Evolutionary conservation across 2,888 invertebrate species (phyloP).

Genomic region (Syritta pipiens): DNA sequence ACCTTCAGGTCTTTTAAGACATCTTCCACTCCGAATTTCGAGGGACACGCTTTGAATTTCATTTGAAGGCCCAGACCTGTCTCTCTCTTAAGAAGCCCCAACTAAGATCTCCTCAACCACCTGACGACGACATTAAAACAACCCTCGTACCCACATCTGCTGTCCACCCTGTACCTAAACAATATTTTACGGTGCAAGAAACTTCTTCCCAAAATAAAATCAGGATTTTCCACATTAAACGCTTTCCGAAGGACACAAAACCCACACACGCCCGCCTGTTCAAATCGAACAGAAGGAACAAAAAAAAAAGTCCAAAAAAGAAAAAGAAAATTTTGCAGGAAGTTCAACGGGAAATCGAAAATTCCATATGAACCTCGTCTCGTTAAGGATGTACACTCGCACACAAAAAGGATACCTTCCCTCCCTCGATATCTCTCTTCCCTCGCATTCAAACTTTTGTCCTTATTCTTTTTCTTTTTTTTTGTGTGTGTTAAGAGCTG

Average conservation of each 20-base stretch:
- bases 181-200: constrained; percentile 44
- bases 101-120: too few species aligned
- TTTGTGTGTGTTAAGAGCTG: constrained; percentile 28
- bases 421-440: too few species aligned
- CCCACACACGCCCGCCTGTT: background rate
- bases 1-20: too few species aligned
- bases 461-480: constrained; percentile 4
- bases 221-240: constrained; percentile 61
- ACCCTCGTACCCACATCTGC: too few species aligned
- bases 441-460: constrained; percentile 41
- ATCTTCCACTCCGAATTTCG: too few species aligned
- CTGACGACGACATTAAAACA: too few species aligned
- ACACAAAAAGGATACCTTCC: background rate
- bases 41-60: too few species aligned
- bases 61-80: too few species aligned
- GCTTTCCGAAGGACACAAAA: constrained; percentile 28
- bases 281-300: background rate
- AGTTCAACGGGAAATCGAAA: constrained; percentile 66
- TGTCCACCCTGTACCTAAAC: background rate
- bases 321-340: constrained; percentile 27
- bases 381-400: background rate
- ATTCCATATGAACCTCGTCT: constrained; percentile 43
- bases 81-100: too few species aligned
- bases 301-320: background rate
- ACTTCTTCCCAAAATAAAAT: constrained; percentile 54